These are phyloP conservation scores for Drosophila busckii DNA, from an alignment of 1,140 invertebrate species.

Conservation along the genomic window DNA sequence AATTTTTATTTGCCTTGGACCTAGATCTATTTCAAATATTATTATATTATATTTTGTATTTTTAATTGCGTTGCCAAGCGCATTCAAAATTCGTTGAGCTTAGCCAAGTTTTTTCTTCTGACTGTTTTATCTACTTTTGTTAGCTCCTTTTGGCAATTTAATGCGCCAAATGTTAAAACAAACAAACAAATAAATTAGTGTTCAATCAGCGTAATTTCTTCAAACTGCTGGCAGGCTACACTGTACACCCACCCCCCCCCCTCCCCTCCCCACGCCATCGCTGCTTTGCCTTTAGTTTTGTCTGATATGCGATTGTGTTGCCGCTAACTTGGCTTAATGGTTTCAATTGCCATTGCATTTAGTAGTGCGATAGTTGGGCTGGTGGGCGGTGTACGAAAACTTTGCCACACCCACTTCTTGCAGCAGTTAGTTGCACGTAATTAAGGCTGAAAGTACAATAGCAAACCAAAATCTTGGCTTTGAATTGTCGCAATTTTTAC, in stretches of 20 bases:
- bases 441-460: slow-evolving; percentile 39
- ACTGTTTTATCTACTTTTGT: slow-evolving; percentile 43
- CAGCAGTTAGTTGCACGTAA: slow-evolving; percentile 55
- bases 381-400: slow-evolving; percentile 14
- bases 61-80: no score
- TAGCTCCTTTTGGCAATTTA: slow-evolving; percentile 6
- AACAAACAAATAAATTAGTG: slow-evolving; percentile 77
- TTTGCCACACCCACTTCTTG: slow-evolving; percentile 18
- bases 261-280: neutral
- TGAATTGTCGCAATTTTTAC: slow-evolving; percentile 44
- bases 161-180: slow-evolving; percentile 65
- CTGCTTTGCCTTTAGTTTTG: slow-evolving; percentile 31
- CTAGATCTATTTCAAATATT: no score
- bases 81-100: no score
- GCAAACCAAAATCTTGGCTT: slow-evolving; percentile 1
- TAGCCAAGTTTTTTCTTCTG: no score
- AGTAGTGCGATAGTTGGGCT: neutral
- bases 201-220: slow-evolving; percentile 75
- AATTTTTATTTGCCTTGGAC: no score
- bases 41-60: no score
- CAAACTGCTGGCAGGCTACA: slow-evolving; percentile 39
- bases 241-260: slow-evolving; percentile 9
- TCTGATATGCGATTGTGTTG: slow-evolving; percentile 39
- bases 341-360: slow-evolving; percentile 47
- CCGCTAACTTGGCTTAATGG: slow-evolving; percentile 37